Evolutionary conservation across 92 coral and sea anemone species (phyloP).

Genomic region (Porites lobata): DNA sequence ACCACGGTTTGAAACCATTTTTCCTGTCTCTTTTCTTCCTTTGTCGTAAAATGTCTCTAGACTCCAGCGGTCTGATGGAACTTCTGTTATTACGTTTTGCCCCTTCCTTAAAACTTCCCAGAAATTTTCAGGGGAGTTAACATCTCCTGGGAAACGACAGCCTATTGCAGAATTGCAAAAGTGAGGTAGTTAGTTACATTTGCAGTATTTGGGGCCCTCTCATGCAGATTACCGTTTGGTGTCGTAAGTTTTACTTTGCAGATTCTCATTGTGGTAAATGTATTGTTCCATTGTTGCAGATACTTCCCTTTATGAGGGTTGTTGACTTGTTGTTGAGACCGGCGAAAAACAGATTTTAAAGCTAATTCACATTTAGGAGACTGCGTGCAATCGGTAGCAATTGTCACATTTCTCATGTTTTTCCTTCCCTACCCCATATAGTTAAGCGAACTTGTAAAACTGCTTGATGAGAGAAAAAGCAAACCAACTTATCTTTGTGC

Average conservation of each 20-base stretch:
- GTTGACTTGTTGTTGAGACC: no score
- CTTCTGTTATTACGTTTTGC: not conserved
- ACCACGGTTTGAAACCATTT: not conserved
- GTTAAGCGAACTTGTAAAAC: no score
- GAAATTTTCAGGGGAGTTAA: not conserved
- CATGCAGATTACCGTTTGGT: not conserved
- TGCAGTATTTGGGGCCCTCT: not conserved
- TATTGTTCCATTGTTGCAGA: no score
- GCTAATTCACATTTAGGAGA: no score
- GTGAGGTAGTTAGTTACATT: not conserved
- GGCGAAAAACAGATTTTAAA: no score
- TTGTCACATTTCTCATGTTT: no score
- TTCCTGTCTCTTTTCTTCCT: not conserved
- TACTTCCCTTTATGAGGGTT: no score
- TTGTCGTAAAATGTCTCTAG: not conserved
- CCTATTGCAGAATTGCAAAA: not conserved
- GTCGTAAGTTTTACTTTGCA: not conserved
- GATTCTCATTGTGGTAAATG: no score
- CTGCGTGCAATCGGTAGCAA: no score
- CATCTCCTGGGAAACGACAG: not conserved
- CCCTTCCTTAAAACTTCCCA: constrained; percentile 2
- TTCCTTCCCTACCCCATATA: no score
- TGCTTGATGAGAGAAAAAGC: no score
- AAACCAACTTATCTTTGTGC: no score
- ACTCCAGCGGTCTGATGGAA: constrained; percentile 2